Conservation (phyloP, 2,888 invertebrate species). For the Lithophane ornitopus region DNA sequence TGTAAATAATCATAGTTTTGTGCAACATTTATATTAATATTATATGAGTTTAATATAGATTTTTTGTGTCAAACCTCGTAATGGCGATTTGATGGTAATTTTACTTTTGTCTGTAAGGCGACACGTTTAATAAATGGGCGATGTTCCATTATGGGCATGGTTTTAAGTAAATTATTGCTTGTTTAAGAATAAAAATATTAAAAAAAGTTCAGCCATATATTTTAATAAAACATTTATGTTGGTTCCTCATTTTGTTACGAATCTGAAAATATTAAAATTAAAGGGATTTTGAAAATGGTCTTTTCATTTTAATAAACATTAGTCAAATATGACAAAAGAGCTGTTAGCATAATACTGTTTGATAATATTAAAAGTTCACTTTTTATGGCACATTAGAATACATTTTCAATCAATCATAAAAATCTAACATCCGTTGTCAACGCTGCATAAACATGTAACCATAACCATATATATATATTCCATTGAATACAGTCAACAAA, state of each 20-base stretch:
- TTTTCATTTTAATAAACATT: slow-evolving; percentile 3
- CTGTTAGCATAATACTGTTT: not conserved
- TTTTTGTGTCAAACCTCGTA: slow-evolving; percentile 53
- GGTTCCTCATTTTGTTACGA: slow-evolving; percentile 3
- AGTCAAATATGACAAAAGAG: slow-evolving; percentile 5
- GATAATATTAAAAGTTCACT: slow-evolving; percentile 3
- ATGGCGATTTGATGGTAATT: slow-evolving; percentile 62
- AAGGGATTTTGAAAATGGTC: not conserved
- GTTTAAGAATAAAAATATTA: too few species aligned
- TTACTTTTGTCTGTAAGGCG: slow-evolving; percentile 50
- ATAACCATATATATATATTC: slow-evolving; percentile 5
- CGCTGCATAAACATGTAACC: slow-evolving; percentile 39
- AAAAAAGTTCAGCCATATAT: slow-evolving; percentile 27
- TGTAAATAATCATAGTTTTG: slow-evolving; percentile 60
- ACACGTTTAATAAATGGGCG: slow-evolving; percentile 51
- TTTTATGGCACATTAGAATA: slow-evolving; percentile 45
- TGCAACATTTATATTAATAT: slow-evolving; percentile 54
- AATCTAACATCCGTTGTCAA: slow-evolving; percentile 28
- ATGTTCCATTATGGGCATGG: slow-evolving; percentile 37
- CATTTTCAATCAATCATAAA: slow-evolving; percentile 35
- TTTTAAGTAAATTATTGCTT: slow-evolving; percentile 51
- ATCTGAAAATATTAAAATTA: not conserved
- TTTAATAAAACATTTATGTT: slow-evolving; percentile 9
- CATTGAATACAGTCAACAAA: slow-evolving; percentile 9
- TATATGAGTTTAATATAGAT: slow-evolving; percentile 49